Base-by-base conservation (phyloP, 2,797 vertebrate genomes). In the Bucorvus abyssinicus region DNA sequence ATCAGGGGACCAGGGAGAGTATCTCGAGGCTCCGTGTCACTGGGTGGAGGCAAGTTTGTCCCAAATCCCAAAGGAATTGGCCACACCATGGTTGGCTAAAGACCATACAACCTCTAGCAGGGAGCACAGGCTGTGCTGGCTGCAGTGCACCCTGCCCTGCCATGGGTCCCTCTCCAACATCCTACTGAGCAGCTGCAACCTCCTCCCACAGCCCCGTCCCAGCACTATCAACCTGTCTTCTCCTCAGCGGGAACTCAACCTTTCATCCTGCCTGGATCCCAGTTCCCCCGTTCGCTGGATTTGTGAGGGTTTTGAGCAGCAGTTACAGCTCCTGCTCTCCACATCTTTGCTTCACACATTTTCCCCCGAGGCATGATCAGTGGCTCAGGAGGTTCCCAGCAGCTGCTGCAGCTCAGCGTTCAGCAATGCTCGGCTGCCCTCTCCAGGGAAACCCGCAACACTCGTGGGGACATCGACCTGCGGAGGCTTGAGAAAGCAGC, bases 11-110 rank as follows among this genome's bases (percentile, higher is more conserved):
- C 0, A 1, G 5, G 74, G 44, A 61, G 26, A 40, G 2, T 4
- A 75, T 27, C 2, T 2, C 9, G 0, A 45, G 61, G n/a, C 56
- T 84, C 29, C 0, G 1, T 42, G 16, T 7, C 1, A 1, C 4
- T 3, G 27, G 4, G 10, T 12, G 19, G 50, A 52, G 26, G 22
- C 34, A 24, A 9, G 21, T 7, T 55, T 40, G 11, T 29, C 59
- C 26, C 3, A 34, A 38, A 61, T 19, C 83, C 52, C 64, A 18
- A 21, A 30, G 60, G 44, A 70, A 57, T 0, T 15, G 14, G 29
- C 7, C 45, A 14, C 8, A 0, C 4, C 56, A 9, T 5, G 21
- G 29, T 7, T 13, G 52, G 21, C 10, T 61, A 15, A 1, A 29
- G 45, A 32, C 30, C 38, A 6, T 1, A 13, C 4, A 14, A 19